Evolutionary conservation across 2,888 invertebrate genomes (phyloP).

Genomic region (Andrena bicolor): DNA sequence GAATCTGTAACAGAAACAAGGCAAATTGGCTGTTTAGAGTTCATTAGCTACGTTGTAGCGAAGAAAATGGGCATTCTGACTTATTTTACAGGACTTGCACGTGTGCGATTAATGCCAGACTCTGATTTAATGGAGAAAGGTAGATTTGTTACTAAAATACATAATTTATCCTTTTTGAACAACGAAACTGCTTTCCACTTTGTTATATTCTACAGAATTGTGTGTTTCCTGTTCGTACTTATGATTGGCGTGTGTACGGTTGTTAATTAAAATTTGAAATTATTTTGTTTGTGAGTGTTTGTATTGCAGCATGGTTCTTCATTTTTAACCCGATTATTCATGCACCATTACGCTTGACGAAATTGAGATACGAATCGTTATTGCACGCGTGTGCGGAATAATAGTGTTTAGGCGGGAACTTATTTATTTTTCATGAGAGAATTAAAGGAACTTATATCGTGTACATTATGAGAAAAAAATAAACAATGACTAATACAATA

Average conservation of each 20-base stretch:
- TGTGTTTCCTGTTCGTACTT: not conserved
- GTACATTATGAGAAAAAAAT: slow-evolving; percentile 3
- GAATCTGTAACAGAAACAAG: not conserved
- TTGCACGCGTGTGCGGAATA: not conserved
- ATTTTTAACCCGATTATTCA: not conserved
- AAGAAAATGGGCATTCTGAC: too few species aligned
- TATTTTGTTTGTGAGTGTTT: not conserved
- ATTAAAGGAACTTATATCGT: slow-evolving; percentile 3
- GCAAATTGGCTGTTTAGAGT: too few species aligned
- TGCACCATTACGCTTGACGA: not conserved
- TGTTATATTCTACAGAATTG: not conserved
- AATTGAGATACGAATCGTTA: not conserved
- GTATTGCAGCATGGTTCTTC: not conserved
- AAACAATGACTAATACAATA: not conserved
- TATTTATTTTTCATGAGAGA: slow-evolving; percentile 28
- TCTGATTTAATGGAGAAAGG: too few species aligned
- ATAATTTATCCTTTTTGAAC: too few species aligned
- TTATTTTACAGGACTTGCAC: too few species aligned
- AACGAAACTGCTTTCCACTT: not conserved
- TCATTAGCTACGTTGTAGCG: too few species aligned
- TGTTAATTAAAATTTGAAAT: not conserved
- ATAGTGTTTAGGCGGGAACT: not conserved
- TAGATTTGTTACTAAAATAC: too few species aligned
- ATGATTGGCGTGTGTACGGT: not conserved
- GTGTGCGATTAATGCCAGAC: too few species aligned